These are phyloP conservation scores for Nysson spinosus DNA, from an alignment of 2,888 invertebrate species.

Conservation along the genomic window DNA sequence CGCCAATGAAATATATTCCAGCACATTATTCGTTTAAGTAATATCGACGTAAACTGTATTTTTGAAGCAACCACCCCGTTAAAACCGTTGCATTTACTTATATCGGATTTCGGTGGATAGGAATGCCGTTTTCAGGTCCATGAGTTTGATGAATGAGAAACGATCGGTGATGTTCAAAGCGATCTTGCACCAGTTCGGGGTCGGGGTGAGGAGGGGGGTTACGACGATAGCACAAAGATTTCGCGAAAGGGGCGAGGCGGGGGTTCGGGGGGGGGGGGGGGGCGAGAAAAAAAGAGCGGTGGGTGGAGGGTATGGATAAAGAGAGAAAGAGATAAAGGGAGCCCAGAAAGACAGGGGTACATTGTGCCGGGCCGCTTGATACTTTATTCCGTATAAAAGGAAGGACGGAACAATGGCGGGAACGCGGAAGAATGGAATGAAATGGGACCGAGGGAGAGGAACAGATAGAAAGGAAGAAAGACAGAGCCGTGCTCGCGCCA, in stretches of 20 bases:
- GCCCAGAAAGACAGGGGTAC: slow-evolving; percentile 70
- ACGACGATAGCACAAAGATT: slow-evolving; percentile 55
- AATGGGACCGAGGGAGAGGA: slow-evolving; percentile 70
- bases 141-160: slow-evolving; percentile 46
- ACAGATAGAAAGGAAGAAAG: slow-evolving; percentile 55
- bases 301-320: slow-evolving; percentile 37
- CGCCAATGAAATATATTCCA: no score
- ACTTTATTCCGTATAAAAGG: slow-evolving; percentile 76
- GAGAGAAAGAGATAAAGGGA: slow-evolving; percentile 59
- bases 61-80: background rate
- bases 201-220: slow-evolving; percentile 38
- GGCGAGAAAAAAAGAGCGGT: slow-evolving; percentile 29
- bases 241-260: slow-evolving; percentile 45
- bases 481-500: slow-evolving; percentile 63
- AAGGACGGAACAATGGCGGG: slow-evolving; percentile 74
- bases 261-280: slow-evolving; percentile 14
- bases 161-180: slow-evolving; percentile 51
- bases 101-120: slow-evolving; percentile 3
- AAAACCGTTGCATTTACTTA: background rate
- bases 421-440: slow-evolving; percentile 75
- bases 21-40: no score
- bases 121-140: slow-evolving; percentile 25
- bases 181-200: no score
- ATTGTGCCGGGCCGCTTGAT: slow-evolving; percentile 75
- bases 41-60: no score